Evolutionary conservation across 1,140 invertebrate species (phyloP).

Genomic region (Orchestia grillus): DNA sequence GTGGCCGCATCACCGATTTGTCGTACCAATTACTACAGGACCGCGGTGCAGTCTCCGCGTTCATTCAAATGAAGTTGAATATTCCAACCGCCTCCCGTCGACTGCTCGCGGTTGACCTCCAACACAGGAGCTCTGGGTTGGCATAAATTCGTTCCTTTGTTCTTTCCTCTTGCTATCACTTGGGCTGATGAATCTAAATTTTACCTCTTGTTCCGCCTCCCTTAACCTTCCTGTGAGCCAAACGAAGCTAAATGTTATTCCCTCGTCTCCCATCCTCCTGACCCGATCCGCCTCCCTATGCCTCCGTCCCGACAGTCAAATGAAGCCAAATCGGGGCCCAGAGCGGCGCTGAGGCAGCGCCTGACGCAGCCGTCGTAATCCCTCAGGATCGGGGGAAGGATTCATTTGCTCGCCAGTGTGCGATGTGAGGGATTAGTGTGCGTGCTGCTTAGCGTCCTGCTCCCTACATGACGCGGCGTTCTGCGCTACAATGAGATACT

Average conservation of each 20-base stretch:
- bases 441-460: neutral
- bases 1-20: too few species aligned
- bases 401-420: constrained; percentile 6
- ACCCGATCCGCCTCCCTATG: neutral
- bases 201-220: neutral
- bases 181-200: neutral
- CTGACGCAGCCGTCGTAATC: neutral
- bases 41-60: neutral
- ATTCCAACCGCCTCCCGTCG: neutral
- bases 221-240: neutral
- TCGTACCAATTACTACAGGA: neutral
- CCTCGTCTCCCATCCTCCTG: neutral
- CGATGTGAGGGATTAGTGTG: neutral
- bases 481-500: neutral
- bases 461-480: neutral
- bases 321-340: neutral
- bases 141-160: neutral
- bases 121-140: neutral
- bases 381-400: neutral
- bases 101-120: neutral
- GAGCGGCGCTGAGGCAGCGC: neutral
- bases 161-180: neutral
- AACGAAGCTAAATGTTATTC: neutral
- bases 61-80: neutral
- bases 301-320: neutral